Conservation (phyloP, 2,888 invertebrate species). For the Xestobium rufovillosum region DNA sequence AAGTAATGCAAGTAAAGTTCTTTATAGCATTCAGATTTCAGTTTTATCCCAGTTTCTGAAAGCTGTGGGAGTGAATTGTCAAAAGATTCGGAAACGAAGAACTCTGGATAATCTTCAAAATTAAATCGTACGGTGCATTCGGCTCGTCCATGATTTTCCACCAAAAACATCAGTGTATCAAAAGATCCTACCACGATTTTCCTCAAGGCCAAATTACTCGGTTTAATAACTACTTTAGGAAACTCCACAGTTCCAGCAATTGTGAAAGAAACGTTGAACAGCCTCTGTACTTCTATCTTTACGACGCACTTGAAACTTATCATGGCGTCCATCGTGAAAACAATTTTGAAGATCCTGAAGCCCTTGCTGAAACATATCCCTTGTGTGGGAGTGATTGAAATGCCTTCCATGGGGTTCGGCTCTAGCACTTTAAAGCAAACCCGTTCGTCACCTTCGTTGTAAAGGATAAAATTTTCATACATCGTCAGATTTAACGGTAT, state of each 20-base stretch:
- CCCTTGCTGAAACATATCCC: slow-evolving; percentile 26
- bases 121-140: slow-evolving; percentile 31
- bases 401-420: slow-evolving; percentile 22
- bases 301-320: slow-evolving; percentile 18
- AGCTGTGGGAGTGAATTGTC: slow-evolving; percentile 17
- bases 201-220: slow-evolving; percentile 46
- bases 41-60: no score
- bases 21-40: no score
- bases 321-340: slow-evolving; percentile 14
- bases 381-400: slow-evolving; percentile 26
- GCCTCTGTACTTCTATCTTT: slow-evolving; percentile 29
- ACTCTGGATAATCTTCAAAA: slow-evolving; percentile 37
- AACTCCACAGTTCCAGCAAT: slow-evolving; percentile 47
- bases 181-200: slow-evolving; percentile 40
- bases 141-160: slow-evolving; percentile 33
- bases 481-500: slow-evolving; percentile 38
- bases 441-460: slow-evolving; percentile 13
- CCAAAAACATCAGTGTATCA: slow-evolving; percentile 30
- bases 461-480: slow-evolving; percentile 18
- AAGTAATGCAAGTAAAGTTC: slow-evolving; percentile 40
- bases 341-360: slow-evolving; percentile 27
- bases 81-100: slow-evolving; percentile 30
- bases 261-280: slow-evolving; percentile 42
- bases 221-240: slow-evolving; percentile 47
- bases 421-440: slow-evolving; percentile 20